Evolutionary conservation across 2,888 invertebrate genomes (phyloP).

Genomic region (Enoplolaimus lenunculus): DNA sequence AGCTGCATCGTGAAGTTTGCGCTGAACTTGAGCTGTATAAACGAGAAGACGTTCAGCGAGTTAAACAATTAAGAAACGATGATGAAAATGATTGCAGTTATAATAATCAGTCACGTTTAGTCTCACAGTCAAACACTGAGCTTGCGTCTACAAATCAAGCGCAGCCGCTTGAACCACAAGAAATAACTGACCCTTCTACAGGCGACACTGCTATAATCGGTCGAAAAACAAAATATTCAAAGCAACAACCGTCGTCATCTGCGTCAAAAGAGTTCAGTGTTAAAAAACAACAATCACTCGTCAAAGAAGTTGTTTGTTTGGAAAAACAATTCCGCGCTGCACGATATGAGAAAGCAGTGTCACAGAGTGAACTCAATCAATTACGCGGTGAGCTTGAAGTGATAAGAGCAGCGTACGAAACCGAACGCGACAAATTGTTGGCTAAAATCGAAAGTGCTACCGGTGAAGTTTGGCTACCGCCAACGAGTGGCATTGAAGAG

Average conservation of each 20-base stretch:
- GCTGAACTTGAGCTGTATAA: slow-evolving; percentile 29
- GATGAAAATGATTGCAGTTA: too few relatives aligned
- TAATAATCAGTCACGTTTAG: background rate
- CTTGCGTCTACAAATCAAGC: slow-evolving; percentile 2
- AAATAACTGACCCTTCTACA: background rate
- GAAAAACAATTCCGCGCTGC: slow-evolving; percentile 4
- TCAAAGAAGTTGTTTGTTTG: slow-evolving; percentile 11
- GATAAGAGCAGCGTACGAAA: slow-evolving; percentile 29
- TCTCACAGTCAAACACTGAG: slow-evolving; percentile 1
- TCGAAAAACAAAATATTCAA: background rate
- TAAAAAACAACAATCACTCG: background rate
- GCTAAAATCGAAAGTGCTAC: background rate
- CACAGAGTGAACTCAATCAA: slow-evolving; percentile 19
- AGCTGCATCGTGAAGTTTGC: slow-evolving; percentile 11
- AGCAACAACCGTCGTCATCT: background rate
- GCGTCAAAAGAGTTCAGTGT: background rate
- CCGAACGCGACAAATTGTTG: slow-evolving; percentile 15
- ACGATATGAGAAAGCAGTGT: slow-evolving; percentile 11
- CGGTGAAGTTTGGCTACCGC: slow-evolving; percentile 13
- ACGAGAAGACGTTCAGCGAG: slow-evolving; percentile 22
- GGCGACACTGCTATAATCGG: too few relatives aligned
- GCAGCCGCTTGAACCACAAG: background rate
- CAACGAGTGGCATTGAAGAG: too few relatives aligned
- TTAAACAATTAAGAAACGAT: background rate
- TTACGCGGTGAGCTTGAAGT: slow-evolving; percentile 29